A percentile compares a stretch with the other conserved stretches of the same genome.
phyloP scores from a whole-genome alignment of 2,797 vertebrate genomes.

The Sebastes itinus region DNA sequence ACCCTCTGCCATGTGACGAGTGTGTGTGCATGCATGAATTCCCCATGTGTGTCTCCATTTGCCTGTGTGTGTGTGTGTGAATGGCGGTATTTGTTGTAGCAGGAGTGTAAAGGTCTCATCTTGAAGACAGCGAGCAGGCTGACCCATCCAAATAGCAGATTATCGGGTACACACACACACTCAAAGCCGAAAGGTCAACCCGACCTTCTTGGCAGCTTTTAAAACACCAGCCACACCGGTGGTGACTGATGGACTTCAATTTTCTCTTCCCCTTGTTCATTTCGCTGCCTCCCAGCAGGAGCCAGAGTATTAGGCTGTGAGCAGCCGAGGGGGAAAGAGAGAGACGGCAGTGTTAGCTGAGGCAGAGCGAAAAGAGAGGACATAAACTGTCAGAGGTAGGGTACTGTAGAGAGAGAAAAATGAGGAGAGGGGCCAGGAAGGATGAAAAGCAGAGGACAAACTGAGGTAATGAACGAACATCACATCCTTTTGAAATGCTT shows the following conservation, averaged over 20 bases:
- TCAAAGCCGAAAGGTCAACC: constrained; percentile 64
- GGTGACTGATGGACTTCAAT: constrained; percentile 74
- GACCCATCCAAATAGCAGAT: constrained; percentile 57
- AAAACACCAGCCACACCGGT: constrained; percentile 33
- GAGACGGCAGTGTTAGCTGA: constrained; percentile 26
- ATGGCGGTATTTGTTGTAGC: neutral
- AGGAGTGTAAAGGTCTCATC: constrained; percentile 43
- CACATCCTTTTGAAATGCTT: neutral
- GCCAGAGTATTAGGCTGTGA: constrained; percentile 46
- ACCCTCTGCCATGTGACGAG: neutral
- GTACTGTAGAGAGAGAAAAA: neutral
- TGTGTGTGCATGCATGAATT: neutral
- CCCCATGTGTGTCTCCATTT: neutral
- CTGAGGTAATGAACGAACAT: neutral
- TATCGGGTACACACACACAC: constrained; percentile 36
- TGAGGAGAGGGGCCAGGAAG: neutral
- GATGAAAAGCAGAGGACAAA: constrained; percentile 16
- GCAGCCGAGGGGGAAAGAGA: constrained; percentile 34
- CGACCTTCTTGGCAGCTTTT: constrained; percentile 53
- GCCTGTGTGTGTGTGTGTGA: neutral
- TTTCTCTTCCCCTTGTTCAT: constrained; percentile 55
- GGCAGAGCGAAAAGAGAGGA: constrained; percentile 17
- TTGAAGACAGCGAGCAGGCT: constrained; percentile 26
- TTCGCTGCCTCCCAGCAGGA: constrained; percentile 54
- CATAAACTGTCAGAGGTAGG: constrained; percentile 17